These are phyloP conservation scores for Liparis tanakae DNA, from an alignment of 2,797 vertebrate genomes.

Conservation along the genomic window DNA sequence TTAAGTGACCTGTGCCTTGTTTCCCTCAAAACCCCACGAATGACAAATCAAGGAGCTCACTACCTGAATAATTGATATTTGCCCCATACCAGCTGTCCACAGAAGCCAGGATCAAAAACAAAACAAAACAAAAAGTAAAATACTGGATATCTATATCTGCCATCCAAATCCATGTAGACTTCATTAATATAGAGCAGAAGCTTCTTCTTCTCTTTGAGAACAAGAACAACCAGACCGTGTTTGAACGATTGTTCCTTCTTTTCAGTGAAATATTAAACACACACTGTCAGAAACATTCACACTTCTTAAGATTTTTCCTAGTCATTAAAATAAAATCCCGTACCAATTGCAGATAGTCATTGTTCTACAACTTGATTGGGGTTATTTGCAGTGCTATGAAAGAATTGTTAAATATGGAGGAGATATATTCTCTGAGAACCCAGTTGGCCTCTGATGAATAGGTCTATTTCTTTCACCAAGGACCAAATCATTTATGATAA, in stretches of 20 bases:
- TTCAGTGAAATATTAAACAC: conserved; percentile 59
- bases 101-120: conserved; percentile 63
- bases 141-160: conserved; percentile 34
- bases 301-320: conserved; percentile 34
- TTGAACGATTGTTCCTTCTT: conserved; percentile 50
- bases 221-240: conserved; percentile 26
- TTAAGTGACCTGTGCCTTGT: conserved; percentile 60
- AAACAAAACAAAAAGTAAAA: conserved; percentile 58
- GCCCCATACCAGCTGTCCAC: conserved; percentile 47
- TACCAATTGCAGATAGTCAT: conserved; percentile 23
- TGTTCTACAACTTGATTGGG: conserved; percentile 21
- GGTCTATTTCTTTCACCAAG: not conserved
- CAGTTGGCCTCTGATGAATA: not conserved
- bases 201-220: conserved; percentile 33
- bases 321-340: conserved; percentile 46
- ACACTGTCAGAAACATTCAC: conserved; percentile 33
- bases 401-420: conserved; percentile 18
- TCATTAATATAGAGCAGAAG: conserved; percentile 57
- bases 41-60: conserved; percentile 59
- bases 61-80: conserved; percentile 75
- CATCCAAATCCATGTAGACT: conserved; percentile 58
- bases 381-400: conserved; percentile 27
- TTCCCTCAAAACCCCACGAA: conserved; percentile 50
- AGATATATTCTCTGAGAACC: conserved; percentile 12
- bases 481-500: conserved; percentile 12